Evolutionary conservation across 2,113 vertebrate genomes (phyloP), one percentile per base, ranked within the genome.

Genomic region (Phalacrocorax brasilianus): DNA sequence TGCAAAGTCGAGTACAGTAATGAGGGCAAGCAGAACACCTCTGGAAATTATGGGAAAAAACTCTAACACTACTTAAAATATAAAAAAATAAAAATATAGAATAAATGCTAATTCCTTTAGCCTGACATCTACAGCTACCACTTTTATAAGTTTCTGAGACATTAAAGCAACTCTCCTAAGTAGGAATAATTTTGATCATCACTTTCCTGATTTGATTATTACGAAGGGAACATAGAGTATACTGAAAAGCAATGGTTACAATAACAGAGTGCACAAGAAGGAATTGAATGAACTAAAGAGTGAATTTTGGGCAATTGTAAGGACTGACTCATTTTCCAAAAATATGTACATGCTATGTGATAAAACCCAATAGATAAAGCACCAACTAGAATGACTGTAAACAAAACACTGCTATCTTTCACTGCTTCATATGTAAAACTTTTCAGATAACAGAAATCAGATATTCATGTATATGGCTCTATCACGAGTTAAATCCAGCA

Each of bases 321-420:
- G 30, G 65, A 44, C 35, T 92, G 85, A 89, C 47, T 91, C 65
- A 94, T 88, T 91, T 86, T 80, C 79, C 38, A 90, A 61, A 94
- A 92, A 62, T 59, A 73, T 0, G 0, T 67, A 8, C 17, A 55
- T 12, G 11, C 6, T 76, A 28, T 22, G 6, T 76, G 22, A 77
- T 33, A 89, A 95, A 92, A 74, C 7, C 4, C 33, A 49, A 44
- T 2, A 70, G 20, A 40, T 59, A 68, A 49, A 78, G 77, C 32
- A 89, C 6, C 5, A 4, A 14, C 9, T 50, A 62, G 21, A 93
- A 83, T 16, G 26, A n/a, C 28, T 20, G 35, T 53, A 83, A 95
- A 77, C 28, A 90, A 86, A 88, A 35, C 0, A 1, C 28, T 66
- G 6, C 44, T 63, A 4, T 74, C 26, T 91, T 91, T 80, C 27